Conservation (phyloP, 2,888 invertebrate species). For the Neocrepidodera transversa region DNA sequence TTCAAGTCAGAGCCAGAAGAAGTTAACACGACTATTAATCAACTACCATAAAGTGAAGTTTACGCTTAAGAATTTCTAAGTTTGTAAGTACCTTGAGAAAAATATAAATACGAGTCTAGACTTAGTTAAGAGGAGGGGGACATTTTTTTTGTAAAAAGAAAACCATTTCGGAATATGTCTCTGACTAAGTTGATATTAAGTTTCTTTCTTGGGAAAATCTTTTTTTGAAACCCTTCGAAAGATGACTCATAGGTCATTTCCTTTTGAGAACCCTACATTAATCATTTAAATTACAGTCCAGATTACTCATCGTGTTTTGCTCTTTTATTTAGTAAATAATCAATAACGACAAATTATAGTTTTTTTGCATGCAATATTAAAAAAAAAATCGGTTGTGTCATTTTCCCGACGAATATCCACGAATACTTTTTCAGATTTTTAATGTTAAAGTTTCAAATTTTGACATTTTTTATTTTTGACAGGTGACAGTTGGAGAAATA, state of each 20-base stretch:
- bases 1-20: background rate
- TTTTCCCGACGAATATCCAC: too few relatives aligned
- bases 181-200: background rate
- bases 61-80: background rate
- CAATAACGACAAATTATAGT: slow-evolving; percentile 28
- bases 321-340: slow-evolving; percentile 20
- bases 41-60: background rate
- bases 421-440: too few relatives aligned
- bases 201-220: background rate
- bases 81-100: background rate
- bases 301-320: slow-evolving; percentile 29
- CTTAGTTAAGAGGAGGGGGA: too few relatives aligned
- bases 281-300: slow-evolving; percentile 29
- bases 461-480: too few relatives aligned
- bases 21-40: background rate
- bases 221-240: slow-evolving; percentile 19
- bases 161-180: background rate
- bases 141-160: too few relatives aligned
- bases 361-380: too few relatives aligned
- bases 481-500: too few relatives aligned
- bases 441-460: too few relatives aligned
- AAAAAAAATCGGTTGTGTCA: too few relatives aligned
- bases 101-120: too few relatives aligned
- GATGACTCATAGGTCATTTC: slow-evolving; percentile 31
- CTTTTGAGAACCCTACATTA: slow-evolving; percentile 23